Evolutionary conservation across 2,113 vertebrate species (phyloP).

Genomic region (Oreocharis arfaki): DNA sequence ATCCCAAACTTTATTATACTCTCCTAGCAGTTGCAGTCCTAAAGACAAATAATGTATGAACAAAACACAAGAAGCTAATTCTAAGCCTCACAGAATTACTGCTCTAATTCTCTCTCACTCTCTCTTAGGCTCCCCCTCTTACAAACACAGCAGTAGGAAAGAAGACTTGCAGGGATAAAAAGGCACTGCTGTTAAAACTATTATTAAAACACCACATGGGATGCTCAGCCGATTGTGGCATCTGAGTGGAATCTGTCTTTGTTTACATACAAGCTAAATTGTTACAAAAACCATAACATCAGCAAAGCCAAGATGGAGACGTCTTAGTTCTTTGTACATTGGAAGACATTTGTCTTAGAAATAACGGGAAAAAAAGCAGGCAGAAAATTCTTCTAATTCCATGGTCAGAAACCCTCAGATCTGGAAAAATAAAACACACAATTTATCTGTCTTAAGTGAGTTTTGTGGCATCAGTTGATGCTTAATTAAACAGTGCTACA

Average conservation of each 20-base stretch:
- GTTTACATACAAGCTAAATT: constrained; percentile 22
- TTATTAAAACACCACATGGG: constrained; percentile 52
- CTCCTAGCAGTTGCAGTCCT: background rate
- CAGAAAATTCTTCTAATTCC: background rate
- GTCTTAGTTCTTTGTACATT: background rate
- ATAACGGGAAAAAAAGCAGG: too few species aligned
- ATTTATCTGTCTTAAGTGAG: background rate
- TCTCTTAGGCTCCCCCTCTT: background rate
- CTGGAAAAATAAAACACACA: background rate
- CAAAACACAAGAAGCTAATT: constrained; percentile 10
- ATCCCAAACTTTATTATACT: background rate
- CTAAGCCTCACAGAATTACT: constrained; percentile 15
- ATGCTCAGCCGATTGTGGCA: constrained; percentile 1
- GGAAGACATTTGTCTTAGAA: background rate
- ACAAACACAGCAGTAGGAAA: constrained; percentile 18
- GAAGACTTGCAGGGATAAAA: constrained; percentile 40
- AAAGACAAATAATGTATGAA: background rate
- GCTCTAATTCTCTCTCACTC: background rate
- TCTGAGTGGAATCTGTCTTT: background rate
- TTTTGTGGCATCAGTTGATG: background rate
- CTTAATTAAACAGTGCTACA: background rate
- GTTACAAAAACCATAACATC: constrained; percentile 20
- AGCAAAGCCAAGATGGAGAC: background rate
- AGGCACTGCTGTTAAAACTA: constrained; percentile 13
- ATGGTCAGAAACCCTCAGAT: background rate